These are phyloP conservation scores for Plectropomus leopardus DNA, from an alignment of 2,113 vertebrate species.

Conservation along the genomic window DNA sequence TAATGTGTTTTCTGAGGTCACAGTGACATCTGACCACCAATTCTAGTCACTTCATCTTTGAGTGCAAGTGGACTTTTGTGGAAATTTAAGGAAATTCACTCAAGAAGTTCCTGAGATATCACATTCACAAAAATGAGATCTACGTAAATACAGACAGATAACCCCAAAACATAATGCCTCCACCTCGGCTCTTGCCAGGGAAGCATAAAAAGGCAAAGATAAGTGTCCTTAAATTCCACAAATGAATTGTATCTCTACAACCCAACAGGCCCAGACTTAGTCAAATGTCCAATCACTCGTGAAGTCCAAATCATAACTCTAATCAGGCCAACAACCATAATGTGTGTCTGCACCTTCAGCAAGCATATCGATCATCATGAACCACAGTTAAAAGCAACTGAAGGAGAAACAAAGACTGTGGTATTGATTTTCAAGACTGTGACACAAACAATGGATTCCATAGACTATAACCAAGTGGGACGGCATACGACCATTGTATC, in stretches of 20 bases:
- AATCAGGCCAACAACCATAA: neutral
- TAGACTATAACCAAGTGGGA: neutral
- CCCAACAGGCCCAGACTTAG: neutral
- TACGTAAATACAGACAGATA: too few relatives aligned
- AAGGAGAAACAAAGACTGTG: slow-evolving; percentile 18
- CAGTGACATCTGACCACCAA: too few relatives aligned
- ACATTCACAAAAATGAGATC: too few relatives aligned
- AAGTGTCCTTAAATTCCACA: neutral
- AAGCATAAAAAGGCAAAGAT: neutral
- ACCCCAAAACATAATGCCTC: too few relatives aligned
- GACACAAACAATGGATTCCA: slow-evolving; percentile 18
- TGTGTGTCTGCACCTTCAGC: neutral
- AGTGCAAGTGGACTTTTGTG: too few relatives aligned
- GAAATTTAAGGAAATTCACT: too few relatives aligned
- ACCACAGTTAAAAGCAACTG: slow-evolving; percentile 28
- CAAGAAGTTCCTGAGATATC: too few relatives aligned
- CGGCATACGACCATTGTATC: neutral
- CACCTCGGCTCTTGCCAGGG: too few relatives aligned
- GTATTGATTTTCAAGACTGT: slow-evolving; percentile 24
- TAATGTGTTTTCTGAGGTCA: too few relatives aligned
- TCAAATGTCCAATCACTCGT: neutral
- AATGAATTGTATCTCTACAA: neutral
- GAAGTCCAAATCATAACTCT: neutral
- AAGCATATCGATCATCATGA: slow-evolving; percentile 18
- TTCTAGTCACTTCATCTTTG: too few relatives aligned